Conservation (phyloP, 2,797 vertebrate species). For the Hyperoplus lanceolatus region DNA sequence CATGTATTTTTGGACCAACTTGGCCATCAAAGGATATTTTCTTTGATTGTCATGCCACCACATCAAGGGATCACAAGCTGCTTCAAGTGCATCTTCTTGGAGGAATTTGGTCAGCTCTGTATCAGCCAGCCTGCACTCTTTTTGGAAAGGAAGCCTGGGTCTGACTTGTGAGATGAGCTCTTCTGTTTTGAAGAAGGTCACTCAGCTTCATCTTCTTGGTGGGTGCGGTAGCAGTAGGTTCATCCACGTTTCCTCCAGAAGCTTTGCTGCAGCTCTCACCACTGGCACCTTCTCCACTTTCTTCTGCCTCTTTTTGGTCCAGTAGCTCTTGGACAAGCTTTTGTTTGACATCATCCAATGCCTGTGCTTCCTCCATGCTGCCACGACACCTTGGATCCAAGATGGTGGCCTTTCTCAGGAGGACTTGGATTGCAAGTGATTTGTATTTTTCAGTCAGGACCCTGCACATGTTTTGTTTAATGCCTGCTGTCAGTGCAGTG, state of each 20-base stretch:
- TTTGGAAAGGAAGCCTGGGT: neutral
- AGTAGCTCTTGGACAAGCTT: conserved; percentile 5
- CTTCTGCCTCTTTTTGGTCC: conserved; percentile 11
- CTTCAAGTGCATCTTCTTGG: conserved; percentile 35
- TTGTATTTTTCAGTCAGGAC: neutral
- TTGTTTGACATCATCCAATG: conserved; percentile 19
- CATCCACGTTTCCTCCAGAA: neutral
- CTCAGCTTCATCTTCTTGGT: conserved; percentile 20
- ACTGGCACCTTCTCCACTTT: neutral
- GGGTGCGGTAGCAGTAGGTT: neutral
- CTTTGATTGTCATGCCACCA: conserved; percentile 46
- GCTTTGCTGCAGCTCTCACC: conserved; percentile 3
- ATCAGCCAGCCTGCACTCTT: conserved; percentile 36
- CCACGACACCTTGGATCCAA: conserved; percentile 19
- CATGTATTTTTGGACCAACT: conserved; percentile 43
- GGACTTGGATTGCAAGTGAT: neutral
- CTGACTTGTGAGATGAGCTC: neutral
- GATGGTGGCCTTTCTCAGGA: conserved; percentile 28
- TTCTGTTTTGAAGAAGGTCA: conserved; percentile 13
- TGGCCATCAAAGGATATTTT: conserved; percentile 28
- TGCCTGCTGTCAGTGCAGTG: neutral
- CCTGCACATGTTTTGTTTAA: neutral
- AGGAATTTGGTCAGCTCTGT: conserved; percentile 37
- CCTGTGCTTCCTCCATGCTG: conserved; percentile 23
- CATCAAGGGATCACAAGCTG: conserved; percentile 37